phyloP scores from a whole-genome alignment of 2,888 invertebrate genomes.

The Lasioglossum morio region DNA sequence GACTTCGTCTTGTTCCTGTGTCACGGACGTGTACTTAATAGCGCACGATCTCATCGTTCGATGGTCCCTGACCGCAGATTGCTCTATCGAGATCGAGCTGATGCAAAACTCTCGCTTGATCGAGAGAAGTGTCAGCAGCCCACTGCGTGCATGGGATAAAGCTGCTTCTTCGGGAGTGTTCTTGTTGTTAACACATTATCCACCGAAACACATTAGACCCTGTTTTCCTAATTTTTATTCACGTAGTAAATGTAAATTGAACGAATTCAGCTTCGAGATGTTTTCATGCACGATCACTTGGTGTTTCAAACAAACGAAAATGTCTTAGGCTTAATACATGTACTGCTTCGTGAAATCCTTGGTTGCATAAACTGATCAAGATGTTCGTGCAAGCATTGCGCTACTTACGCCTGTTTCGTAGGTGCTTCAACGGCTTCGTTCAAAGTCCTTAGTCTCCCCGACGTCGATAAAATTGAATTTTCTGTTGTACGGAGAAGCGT shows the following conservation, averaged over 20 bases:
- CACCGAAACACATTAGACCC: no score
- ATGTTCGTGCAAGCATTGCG: background rate
- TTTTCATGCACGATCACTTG: background rate
- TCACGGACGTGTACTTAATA: background rate
- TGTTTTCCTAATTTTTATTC: no score
- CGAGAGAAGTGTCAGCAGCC: slow-evolving; percentile 19
- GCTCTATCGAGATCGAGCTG: slow-evolving; percentile 38
- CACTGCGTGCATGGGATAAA: slow-evolving; percentile 4
- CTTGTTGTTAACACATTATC: no score
- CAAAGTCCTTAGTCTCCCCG: background rate
- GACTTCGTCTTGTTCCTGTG: background rate
- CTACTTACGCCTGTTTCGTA: background rate
- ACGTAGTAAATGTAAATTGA: no score
- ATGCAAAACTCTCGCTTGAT: slow-evolving; percentile 49
- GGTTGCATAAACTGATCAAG: slow-evolving; percentile 1
- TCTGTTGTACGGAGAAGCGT: background rate
- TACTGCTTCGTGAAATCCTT: background rate
- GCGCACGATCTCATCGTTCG: slow-evolving; percentile 17
- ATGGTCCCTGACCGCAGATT: slow-evolving; percentile 15
- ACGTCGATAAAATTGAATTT: background rate
- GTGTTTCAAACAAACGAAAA: background rate
- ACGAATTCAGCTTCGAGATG: background rate
- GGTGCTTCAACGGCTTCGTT: background rate
- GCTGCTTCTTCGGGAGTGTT: background rate
- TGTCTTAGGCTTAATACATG: background rate